These are phyloP conservation scores for Whitmania pigra DNA, from an alignment of 1,140 invertebrate genomes.

Conservation along the genomic window DNA sequence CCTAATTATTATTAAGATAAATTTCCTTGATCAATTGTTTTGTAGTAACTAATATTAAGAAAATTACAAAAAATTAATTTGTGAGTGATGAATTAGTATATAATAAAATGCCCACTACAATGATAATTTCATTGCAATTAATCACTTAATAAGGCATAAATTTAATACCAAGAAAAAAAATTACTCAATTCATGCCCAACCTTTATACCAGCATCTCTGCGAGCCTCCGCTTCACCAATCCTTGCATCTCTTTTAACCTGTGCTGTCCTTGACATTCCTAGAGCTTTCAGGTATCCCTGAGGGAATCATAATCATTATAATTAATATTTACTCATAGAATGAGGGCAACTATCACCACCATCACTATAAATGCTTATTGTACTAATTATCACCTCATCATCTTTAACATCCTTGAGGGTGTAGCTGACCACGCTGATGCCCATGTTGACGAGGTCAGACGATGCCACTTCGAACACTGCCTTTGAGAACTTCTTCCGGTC, in stretches of 20 bases:
- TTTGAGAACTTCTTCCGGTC: conserved; percentile 97
- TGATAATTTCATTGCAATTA: too few species aligned
- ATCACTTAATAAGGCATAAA: conserved; percentile 17
- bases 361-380: neutral
- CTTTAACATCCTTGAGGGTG: conserved; percentile 89
- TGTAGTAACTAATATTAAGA: neutral
- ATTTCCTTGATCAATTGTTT: too few species aligned
- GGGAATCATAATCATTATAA: neutral
- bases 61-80: neutral
- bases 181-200: conserved; percentile 25
- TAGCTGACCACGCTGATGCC: conserved; percentile 95
- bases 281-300: conserved; percentile 75
- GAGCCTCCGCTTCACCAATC: conserved; percentile 86
- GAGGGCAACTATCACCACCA: neutral
- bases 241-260: conserved; percentile 90
- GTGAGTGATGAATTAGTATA: too few species aligned
- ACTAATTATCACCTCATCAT: conserved; percentile 57
- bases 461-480: conserved; percentile 54
- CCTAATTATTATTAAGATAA: conserved; percentile 28
- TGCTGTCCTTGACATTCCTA: conserved; percentile 88
- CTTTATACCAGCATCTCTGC: conserved; percentile 39
- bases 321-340: neutral
- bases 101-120: too few species aligned
- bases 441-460: conserved; percentile 91
- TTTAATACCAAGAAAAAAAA: neutral